Evolutionary conservation across 1,140 invertebrate genomes (phyloP).

Genomic region (Himalopsyche phryganea): DNA sequence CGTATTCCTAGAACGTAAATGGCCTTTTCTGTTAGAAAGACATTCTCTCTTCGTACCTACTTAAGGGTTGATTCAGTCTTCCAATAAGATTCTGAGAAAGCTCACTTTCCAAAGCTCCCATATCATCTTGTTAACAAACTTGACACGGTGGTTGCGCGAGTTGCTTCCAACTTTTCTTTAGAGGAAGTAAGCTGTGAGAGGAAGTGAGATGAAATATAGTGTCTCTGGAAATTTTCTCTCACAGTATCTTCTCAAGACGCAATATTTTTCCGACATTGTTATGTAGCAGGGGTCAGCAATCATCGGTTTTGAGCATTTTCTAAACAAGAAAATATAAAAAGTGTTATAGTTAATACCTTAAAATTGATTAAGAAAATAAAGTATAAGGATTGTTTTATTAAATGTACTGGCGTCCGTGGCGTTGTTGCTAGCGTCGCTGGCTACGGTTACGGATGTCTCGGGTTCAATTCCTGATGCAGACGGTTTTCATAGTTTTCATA

Average conservation of each 20-base stretch:
- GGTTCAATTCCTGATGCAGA: too few species aligned
- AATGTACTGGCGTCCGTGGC: too few species aligned
- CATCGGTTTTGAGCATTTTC: too few species aligned
- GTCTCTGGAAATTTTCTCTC: too few species aligned
- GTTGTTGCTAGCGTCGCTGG: too few species aligned
- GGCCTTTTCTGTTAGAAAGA: conserved; percentile 14
- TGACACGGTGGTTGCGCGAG: background rate
- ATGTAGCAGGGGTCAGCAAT: conserved; percentile 11
- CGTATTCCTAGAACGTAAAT: conserved; percentile 10
- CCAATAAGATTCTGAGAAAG: conserved; percentile 32
- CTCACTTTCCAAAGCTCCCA: conserved; percentile 30
- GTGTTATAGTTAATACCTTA: too few species aligned
- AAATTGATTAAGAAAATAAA: too few species aligned
- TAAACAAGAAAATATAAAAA: too few species aligned
- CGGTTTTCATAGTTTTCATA: too few species aligned
- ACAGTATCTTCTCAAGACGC: conserved; percentile 10
- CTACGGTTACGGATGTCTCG: too few species aligned
- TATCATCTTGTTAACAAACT: conserved; percentile 33
- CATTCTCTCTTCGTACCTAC: conserved; percentile 4
- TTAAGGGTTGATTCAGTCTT: conserved; percentile 26
- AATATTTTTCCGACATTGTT: conserved; percentile 30
- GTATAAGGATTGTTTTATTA: too few species aligned
- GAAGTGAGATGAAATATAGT: background rate
- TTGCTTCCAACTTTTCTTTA: background rate
- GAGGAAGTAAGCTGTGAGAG: background rate